Conservation (phyloP, 2,797 vertebrate genomes). For the Hipposideros larvatus region DNA sequence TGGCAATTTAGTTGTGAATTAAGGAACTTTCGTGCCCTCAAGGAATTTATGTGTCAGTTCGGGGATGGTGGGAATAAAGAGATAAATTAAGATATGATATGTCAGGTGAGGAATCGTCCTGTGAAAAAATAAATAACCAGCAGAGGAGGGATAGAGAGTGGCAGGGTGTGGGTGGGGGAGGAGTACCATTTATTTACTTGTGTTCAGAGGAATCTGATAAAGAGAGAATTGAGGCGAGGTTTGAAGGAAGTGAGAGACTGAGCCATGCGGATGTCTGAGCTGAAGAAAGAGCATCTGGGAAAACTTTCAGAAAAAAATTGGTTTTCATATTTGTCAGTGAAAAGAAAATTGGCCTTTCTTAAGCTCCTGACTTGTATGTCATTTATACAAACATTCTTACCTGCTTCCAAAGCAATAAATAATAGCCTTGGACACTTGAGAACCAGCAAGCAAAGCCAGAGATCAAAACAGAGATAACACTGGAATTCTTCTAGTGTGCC, state of each 20-base stretch:
- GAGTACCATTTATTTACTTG: background rate
- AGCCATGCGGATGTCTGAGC: background rate
- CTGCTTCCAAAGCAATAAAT: background rate
- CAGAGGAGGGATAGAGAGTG: background rate
- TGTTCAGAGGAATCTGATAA: background rate
- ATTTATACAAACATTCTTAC: background rate
- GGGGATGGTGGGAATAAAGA: background rate
- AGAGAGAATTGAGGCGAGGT: background rate
- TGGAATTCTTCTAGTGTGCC: background rate
- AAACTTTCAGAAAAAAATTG: conserved; percentile 35
- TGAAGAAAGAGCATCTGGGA: background rate
- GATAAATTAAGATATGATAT: background rate
- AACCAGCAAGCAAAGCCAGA: background rate
- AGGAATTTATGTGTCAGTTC: background rate
- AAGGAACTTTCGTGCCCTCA: background rate
- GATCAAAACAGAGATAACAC: background rate
- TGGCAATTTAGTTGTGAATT: background rate
- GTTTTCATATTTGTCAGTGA: background rate
- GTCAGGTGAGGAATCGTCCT: background rate
- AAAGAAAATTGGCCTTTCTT: conserved; percentile 13
- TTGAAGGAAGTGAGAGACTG: background rate
- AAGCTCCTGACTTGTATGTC: background rate
- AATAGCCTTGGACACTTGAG: background rate
- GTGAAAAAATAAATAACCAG: background rate
- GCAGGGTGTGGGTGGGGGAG: background rate